Evolutionary conservation across 2,797 vertebrate genomes (phyloP).

Genomic region (Capromys pilorides): DNA sequence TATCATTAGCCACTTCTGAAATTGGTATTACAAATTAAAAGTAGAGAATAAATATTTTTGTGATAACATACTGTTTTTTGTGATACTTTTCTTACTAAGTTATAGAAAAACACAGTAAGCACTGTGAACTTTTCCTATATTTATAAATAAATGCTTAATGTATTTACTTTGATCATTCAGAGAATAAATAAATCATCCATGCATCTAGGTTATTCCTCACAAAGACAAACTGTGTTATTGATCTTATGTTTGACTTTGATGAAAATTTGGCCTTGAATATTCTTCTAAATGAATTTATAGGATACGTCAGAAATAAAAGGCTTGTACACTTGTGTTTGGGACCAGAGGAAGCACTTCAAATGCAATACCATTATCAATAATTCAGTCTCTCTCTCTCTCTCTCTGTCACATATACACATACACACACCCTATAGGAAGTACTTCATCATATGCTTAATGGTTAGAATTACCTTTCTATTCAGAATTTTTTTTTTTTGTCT

Average conservation of each 20-base stretch:
- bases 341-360: not conserved
- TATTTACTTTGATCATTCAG: not conserved
- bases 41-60: not conserved
- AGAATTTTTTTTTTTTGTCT: not conserved
- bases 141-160: not conserved
- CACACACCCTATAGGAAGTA: not conserved
- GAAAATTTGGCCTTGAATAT: slow-evolving; percentile 7
- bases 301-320: not conserved
- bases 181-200: not conserved
- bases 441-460: not conserved
- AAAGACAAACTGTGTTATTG: not conserved
- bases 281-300: not conserved
- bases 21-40: not conserved
- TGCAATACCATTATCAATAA: not conserved
- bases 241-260: not conserved
- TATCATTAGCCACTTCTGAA: not conserved
- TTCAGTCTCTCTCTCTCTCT: not conserved
- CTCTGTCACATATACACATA: not conserved
- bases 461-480: not conserved
- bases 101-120: not conserved
- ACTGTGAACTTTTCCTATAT: not conserved
- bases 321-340: not conserved
- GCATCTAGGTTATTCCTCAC: not conserved
- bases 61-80: not conserved
- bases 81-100: not conserved